Conservation (phyloP, 64 coral and sea anemone genomes). For the Stichodactyla mertensii region DNA sequence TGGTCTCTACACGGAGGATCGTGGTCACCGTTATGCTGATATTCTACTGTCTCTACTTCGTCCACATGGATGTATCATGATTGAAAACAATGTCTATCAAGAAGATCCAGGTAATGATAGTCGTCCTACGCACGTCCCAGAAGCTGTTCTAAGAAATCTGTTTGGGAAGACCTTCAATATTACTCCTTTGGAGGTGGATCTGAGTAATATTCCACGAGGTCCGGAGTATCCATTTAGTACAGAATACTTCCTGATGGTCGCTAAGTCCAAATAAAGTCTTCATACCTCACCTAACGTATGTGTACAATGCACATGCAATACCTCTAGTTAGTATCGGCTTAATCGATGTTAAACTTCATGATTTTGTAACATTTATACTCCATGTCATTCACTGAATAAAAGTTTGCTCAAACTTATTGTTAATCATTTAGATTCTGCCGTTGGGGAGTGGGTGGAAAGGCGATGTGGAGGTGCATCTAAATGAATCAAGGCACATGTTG, state of each 20-base stretch:
- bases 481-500: background rate
- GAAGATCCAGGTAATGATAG: slow-evolving; percentile 9
- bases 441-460: background rate
- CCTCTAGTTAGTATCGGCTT: too few relatives aligned
- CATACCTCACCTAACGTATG: too few relatives aligned
- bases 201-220: background rate
- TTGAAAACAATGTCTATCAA: slow-evolving; percentile 37
- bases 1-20: background rate
- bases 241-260: slow-evolving; percentile 2
- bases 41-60: slow-evolving; percentile 24
- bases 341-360: background rate
- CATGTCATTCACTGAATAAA: background rate
- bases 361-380: background rate
- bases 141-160: slow-evolving; percentile 20
- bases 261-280: background rate
- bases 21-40: slow-evolving; percentile 44
- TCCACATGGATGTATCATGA: slow-evolving; percentile 18
- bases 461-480: background rate
- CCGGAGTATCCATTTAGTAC: background rate
- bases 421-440: background rate
- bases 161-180: slow-evolving; percentile 36
- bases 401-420: background rate
- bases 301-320: too few relatives aligned
- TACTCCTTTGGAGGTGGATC: slow-evolving; percentile 23
- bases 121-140: slow-evolving; percentile 11